Percentiles rank a stretch among this genome's conserved stretches.
Evolutionary conservation across 2,113 vertebrate genomes (phyloP).

Genomic region (Barnardius zonarius): DNA sequence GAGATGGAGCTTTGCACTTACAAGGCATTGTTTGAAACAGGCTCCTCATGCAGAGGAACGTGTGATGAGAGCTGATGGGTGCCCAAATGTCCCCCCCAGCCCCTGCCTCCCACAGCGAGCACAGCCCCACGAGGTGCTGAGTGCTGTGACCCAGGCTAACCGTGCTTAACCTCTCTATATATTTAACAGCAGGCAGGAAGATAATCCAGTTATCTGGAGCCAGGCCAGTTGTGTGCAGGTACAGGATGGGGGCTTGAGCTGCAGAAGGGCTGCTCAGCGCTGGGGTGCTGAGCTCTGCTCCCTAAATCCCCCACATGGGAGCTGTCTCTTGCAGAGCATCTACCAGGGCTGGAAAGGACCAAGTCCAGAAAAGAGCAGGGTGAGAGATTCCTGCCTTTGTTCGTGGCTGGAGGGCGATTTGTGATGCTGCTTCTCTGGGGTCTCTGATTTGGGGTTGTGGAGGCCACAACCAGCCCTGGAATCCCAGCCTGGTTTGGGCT

Average conservation of each 20-base stretch:
- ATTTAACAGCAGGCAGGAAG: neutral
- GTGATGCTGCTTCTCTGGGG: neutral
- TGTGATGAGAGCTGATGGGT: constrained; percentile 43
- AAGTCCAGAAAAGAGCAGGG: neutral
- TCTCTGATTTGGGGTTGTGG: neutral
- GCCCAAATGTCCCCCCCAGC: neutral
- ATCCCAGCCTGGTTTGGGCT: neutral
- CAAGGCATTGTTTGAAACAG: neutral
- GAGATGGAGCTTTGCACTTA: constrained; percentile 2
- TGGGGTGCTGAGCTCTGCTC: neutral
- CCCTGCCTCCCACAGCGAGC: fast-evolving
- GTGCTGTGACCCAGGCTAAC: fast-evolving
- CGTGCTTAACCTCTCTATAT: fast-evolving
- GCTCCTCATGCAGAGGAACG: neutral
- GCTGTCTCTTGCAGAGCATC: neutral
- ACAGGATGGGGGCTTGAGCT: neutral
- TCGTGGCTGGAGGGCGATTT: neutral
- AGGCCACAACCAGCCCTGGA: neutral
- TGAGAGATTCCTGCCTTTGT: neutral
- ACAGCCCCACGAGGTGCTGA: neutral
- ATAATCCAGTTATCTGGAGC: neutral
- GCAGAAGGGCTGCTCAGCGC: neutral
- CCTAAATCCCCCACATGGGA: neutral
- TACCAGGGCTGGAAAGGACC: neutral
- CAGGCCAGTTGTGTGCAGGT: neutral